Conservation (phyloP, 2,888 invertebrate genomes). For the Papilio protenor region DNA sequence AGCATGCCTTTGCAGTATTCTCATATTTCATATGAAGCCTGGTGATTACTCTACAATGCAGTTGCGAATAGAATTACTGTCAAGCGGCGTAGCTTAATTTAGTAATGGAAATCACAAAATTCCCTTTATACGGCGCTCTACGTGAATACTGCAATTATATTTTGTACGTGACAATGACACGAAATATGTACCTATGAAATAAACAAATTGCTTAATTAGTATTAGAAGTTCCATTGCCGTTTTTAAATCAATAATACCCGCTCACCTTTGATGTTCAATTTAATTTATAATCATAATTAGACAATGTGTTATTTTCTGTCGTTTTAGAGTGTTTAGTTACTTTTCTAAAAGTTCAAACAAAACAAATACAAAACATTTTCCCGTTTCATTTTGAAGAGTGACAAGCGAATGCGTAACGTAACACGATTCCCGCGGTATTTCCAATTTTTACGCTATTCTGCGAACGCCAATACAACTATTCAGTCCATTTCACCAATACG, state of each 20-base stretch:
- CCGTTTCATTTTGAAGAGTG: slow-evolving; percentile 19
- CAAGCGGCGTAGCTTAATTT: slow-evolving; percentile 1
- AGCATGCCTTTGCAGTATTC: not conserved
- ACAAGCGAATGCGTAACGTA: slow-evolving; percentile 32
- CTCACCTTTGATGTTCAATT: not conserved
- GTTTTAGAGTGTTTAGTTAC: not conserved
- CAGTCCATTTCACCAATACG: slow-evolving; percentile 22
- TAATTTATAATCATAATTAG: not conserved
- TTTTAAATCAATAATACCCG: too few relatives aligned
- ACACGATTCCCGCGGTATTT: slow-evolving; percentile 34
- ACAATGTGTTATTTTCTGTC: not conserved
- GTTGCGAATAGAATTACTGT: slow-evolving; percentile 11
- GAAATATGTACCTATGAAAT: not conserved
- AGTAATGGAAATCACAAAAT: slow-evolving; percentile 2
- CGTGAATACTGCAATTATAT: not conserved
- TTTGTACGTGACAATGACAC: not conserved
- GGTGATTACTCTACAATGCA: not conserved
- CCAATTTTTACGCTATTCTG: slow-evolving; percentile 33
- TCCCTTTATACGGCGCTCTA: not conserved
- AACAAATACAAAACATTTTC: slow-evolving; percentile 22
- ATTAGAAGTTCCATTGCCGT: not conserved
- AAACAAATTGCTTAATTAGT: not conserved
- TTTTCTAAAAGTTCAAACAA: not conserved
- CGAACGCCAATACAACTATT: slow-evolving; percentile 25
- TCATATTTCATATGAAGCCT: not conserved